Evolutionary conservation across 2,888 invertebrate genomes (phyloP).

Genomic region (Idaea straminata): DNA sequence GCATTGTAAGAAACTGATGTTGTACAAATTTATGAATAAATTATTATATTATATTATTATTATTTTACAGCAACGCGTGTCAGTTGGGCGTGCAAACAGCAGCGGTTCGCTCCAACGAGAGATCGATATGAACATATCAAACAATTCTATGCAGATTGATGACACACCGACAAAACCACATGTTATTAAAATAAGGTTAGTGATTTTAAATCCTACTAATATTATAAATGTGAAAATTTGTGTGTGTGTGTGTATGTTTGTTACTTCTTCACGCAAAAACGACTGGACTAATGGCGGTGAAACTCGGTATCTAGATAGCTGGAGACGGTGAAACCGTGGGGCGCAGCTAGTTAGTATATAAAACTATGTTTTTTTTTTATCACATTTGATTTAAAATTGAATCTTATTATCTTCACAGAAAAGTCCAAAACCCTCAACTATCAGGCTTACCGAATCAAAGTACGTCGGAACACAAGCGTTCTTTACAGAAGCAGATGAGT

Average conservation of each 20-base stretch:
- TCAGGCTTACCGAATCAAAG: slow-evolving; percentile 22
- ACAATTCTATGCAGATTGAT: slow-evolving; percentile 36
- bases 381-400: no score
- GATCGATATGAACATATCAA: slow-evolving; percentile 39
- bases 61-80: slow-evolving; percentile 53
- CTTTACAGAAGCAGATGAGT: slow-evolving; percentile 74
- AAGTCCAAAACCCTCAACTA: slow-evolving; percentile 45
- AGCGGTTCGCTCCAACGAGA: slow-evolving; percentile 46
- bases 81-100: slow-evolving; percentile 51
- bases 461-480: slow-evolving; percentile 57
- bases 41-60: slow-evolving; percentile 5
- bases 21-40: no score
- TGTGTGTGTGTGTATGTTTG: no score
- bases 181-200: slow-evolving; percentile 67
- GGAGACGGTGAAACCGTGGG: no score
- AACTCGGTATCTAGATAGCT: no score
- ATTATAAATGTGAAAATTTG: no score
- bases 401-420: slow-evolving; percentile 37
- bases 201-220: no score
- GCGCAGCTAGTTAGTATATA: background rate
- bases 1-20: no score
- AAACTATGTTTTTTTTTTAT: no score
- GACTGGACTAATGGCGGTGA: no score
- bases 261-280: no score
- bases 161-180: slow-evolving; percentile 43